Evolutionary conservation across 2,113 vertebrate genomes (phyloP), one percentile per base, ranked within the genome.

Genomic region (Cyanocitta stelleri): DNA sequence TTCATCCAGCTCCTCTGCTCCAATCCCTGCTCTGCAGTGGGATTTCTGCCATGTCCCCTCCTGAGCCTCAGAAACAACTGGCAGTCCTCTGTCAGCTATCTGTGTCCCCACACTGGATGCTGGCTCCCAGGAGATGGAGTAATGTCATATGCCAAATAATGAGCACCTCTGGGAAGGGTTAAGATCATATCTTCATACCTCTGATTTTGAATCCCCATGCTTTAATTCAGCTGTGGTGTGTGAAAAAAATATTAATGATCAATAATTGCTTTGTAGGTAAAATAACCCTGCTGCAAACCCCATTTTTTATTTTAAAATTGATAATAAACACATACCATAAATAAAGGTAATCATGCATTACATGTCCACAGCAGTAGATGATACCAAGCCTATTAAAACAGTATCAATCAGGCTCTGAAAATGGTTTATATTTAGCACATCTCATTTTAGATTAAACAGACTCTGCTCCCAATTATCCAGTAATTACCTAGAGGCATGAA

Each of bases 401-500:
- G 66, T 90, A 95, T 93, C 95, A 95, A 76, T 74, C 90, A 97
- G 71, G 74, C 88, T 83, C 74, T 95, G 79, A 78, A 97, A 95
- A 95, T 37, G 90, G 94, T 95, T 96, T 96, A 93, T 97, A 96
- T 95, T 97, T 97, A 97, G 96, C 80, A 67, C 91, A 81, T 94
- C 93, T 97, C 93, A 80, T 89, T 97, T 98, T 93, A 97, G 92
- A 98, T 98, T 97, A 97, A 97, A 95, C 88, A 97, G 95, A 92
- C 97, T 96, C 87, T 62, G 86, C 75, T 97, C 93, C 85, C 93
- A 95, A 91, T 96, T 97, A 96, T 51, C 73, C 94, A 64, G 87
- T 93, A 97, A 98, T 98, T 98, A 97, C 95, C 96, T 96, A 91
- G 95, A 96, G 96, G 97, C 95, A 97, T 81, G 74, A 64, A 91